Base-by-base conservation (phyloP, 1,140 invertebrate genomes). In the Venturia canescens region DNA sequence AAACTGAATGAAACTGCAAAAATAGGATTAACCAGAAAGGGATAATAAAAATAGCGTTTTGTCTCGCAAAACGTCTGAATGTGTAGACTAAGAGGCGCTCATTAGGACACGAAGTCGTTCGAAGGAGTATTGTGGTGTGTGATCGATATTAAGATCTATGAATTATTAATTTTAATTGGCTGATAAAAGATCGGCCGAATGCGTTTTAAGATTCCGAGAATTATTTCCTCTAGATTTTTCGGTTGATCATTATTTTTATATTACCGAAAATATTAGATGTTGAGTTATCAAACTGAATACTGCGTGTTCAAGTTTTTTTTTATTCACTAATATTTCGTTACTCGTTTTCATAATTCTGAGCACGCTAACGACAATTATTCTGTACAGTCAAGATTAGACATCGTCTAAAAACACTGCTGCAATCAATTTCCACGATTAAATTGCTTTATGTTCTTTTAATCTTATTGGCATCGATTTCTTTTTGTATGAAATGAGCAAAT, bases 131-230 rank as follows among this genome's bases (percentile, higher is more conserved):
- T 27, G 44, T 80, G 71, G 26, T 80, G 69, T 57, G 44, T 44
- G 79, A 63, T 34, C 70, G 72, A 67, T 48, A 66, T 74, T 69
- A 76, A 44, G 70, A 63, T 81, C 23, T 66, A 23, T 15, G 27
- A 66, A 66, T 26, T 66, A 66, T 66, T 66, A 66, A 66, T 66
- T 66, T 29, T 26, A 26, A 66, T 66, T 15, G 27, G 23, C 60
- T 26, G 60, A 66, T 66, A 70, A 38, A 34, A 16, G 18, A 71
- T 31, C 16, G 27, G 29, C 16, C 50, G 53, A 60, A 60, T 13
- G 75, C 27, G 72, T 75, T 50, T 50, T 66, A 29, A 3, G 60
- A 66, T 66, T 27, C 13, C 60, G 60, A 23, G 21, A n/a, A 66
- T 27, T 26, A 11, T 66, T 66, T 66, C 60, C 60, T 15, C 23